Conservation (phyloP, 2,113 vertebrate genomes). For the Pogona vitticeps region DNA sequence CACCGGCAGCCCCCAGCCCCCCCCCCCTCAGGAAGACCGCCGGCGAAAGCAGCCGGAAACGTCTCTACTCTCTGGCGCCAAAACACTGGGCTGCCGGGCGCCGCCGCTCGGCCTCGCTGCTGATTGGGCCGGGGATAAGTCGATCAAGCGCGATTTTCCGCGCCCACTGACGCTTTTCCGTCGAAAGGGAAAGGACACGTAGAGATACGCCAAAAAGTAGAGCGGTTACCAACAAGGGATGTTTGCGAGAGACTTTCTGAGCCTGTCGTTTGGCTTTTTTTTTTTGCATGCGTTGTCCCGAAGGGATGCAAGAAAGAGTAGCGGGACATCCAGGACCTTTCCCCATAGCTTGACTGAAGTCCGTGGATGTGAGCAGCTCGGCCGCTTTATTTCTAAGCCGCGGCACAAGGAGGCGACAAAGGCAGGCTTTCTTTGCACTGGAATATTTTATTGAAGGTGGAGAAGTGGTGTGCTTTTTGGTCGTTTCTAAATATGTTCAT, state of each 20-base stretch:
- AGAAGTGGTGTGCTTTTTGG: no score
- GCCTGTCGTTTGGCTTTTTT: background rate
- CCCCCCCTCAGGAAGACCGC: no score
- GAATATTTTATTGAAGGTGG: no score
- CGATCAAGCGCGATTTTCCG: background rate
- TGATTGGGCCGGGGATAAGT: background rate
- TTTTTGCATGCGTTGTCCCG: no score
- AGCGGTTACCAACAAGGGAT: background rate
- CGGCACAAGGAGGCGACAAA: background rate
- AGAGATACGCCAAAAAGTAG: background rate
- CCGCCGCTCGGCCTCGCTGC: no score
- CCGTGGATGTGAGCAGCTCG: background rate
- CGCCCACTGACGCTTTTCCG: background rate
- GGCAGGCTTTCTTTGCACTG: background rate
- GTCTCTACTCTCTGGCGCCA: background rate
- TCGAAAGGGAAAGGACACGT: conserved; percentile 2
- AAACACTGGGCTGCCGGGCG: no score
- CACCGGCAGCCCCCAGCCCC: no score
- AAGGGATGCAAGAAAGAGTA: background rate
- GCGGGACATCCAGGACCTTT: no score
- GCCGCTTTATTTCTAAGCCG: background rate
- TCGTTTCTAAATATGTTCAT: no score
- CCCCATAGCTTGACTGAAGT: no score
- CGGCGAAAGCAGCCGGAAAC: background rate
- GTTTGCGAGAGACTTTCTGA: no score